A percentile compares a stretch with the other conserved stretches of the same genome.
phyloP scores from a whole-genome alignment of 2,797 vertebrate genomes.

The Notamacropus eugenii region DNA sequence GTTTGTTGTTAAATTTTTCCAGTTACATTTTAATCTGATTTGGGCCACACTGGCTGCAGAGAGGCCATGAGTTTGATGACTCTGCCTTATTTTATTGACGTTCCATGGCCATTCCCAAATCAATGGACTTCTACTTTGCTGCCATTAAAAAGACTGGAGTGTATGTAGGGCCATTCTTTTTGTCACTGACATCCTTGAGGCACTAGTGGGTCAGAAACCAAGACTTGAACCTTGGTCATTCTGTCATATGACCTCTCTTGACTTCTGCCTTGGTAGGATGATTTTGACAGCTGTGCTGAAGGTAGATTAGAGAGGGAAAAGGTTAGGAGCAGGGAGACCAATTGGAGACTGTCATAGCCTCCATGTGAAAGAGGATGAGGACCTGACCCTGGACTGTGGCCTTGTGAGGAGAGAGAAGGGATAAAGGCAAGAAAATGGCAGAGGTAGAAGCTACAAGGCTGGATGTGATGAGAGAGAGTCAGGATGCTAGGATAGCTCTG shows the following conservation, averaged over 20 bases:
- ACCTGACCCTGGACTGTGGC: neutral
- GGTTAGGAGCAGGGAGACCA: neutral
- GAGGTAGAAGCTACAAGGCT: neutral
- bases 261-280: neutral
- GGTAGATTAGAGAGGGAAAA: too few species aligned
- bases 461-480: neutral
- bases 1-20: too few species aligned
- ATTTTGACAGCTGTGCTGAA: too few species aligned
- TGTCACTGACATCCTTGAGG: neutral
- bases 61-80: too few species aligned
- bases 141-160: neutral
- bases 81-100: neutral
- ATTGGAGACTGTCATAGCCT: neutral
- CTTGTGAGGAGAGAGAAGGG: neutral
- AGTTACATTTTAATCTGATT: too few species aligned
- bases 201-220: neutral
- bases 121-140: neutral
- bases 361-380: neutral
- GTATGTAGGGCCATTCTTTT: too few species aligned
- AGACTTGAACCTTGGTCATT: neutral
- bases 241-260: neutral
- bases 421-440: neutral
- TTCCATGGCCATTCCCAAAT: neutral
- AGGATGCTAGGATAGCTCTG: neutral
- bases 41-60: neutral